Percentiles rank a stretch among this genome's conserved stretches.
Conservation (phyloP, 2,113 vertebrate genomes). For the Bothrops jararaca region DNA sequence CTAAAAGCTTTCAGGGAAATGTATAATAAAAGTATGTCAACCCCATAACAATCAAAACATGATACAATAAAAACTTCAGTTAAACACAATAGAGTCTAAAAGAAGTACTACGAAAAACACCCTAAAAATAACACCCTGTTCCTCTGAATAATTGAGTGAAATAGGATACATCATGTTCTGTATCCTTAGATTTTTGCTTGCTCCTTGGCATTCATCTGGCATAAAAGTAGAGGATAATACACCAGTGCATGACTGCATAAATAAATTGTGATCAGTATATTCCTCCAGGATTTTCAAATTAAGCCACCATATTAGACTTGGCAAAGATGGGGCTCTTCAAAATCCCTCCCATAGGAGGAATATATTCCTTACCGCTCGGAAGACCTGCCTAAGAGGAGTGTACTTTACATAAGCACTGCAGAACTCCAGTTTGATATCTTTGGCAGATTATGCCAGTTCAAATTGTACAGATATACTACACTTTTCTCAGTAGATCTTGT, state of each 20-base stretch:
- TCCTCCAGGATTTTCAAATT: background rate
- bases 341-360: background rate
- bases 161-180: background rate
- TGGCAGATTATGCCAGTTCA: background rate
- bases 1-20: background rate
- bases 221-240: background rate
- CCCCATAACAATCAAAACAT: background rate
- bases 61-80: background rate
- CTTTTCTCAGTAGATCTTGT: background rate
- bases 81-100: background rate
- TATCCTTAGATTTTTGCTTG: background rate
- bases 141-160: background rate
- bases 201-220: background rate
- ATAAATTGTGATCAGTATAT: background rate
- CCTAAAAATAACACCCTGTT: background rate
- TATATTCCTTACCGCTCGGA: background rate
- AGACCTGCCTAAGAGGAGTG: background rate
- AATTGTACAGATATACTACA: background rate
- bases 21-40: background rate
- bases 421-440: background rate
- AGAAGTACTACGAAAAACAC: background rate
- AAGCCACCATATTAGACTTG: background rate
- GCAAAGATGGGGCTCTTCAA: background rate
- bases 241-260: background rate
- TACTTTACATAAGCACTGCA: background rate